Evolutionary conservation across 2,888 invertebrate species (phyloP).

Genomic region (Exocentrus adspersus): DNA sequence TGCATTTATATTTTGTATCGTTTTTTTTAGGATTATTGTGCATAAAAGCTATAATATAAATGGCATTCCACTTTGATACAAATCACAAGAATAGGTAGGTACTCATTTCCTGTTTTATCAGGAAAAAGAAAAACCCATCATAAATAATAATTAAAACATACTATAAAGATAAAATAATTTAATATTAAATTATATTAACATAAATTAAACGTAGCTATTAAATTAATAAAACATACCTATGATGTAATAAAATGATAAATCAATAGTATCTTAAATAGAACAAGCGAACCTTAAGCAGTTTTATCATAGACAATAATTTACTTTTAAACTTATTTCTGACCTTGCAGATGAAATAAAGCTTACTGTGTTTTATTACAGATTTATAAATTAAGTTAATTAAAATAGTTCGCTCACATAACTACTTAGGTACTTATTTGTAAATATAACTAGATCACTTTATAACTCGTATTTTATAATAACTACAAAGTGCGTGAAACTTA

Average conservation of each 20-base stretch:
- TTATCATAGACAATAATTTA: conserved; percentile 18
- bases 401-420: neutral
- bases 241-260: conserved; percentile 7
- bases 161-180: conserved; percentile 30
- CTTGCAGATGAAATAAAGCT: conserved; percentile 10
- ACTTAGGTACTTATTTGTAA: conserved; percentile 6
- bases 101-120: conserved; percentile 1
- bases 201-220: conserved; percentile 25
- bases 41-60: no score
- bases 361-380: conserved; percentile 1
- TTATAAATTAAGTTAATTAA: conserved; percentile 13
- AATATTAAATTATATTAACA: conserved; percentile 29
- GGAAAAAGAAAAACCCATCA: conserved; percentile 3
- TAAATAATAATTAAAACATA: conserved; percentile 21
- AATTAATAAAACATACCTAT: conserved; percentile 18
- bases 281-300: conserved; percentile 21
- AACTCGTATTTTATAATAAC: neutral
- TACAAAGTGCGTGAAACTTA: neutral
- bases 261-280: conserved; percentile 24
- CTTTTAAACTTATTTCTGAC: conserved; percentile 5
- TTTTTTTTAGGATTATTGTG: no score
- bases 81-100: neutral
- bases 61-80: no score
- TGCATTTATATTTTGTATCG: no score
- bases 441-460: neutral